Base-by-base conservation (phyloP, 2,888 invertebrate species). In the Salticus scenicus region DNA sequence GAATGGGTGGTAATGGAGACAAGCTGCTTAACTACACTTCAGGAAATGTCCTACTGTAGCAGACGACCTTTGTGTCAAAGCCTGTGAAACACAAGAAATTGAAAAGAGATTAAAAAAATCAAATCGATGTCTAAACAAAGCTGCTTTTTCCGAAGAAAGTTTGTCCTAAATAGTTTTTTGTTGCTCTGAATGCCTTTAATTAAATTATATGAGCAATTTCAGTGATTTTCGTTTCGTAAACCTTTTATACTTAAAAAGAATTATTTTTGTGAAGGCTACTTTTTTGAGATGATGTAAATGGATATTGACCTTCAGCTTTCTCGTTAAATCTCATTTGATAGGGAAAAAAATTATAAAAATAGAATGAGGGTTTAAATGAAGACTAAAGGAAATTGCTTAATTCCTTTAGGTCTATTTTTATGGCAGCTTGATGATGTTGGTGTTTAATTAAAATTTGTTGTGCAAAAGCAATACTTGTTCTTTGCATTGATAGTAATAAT, bases 11-110 rank as follows among this genome's bases (percentile, higher is more conserved):
- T 57, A 24, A 30, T 31, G 66, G 17, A 66, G 66, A 31, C 57
- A 30, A 31, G 31, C 31, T 66, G 31, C 66, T 66, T 66, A 31
- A 20, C 30, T 66, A 0, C 7, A 31, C 17, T 66, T 31, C 30
- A 31, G 66, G 66, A 66, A 66, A 66, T 66, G 66, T 30, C 31
- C n/a, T 4, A 8, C 66, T 20, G 66, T 10, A 1, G 66, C n/a
- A 63, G 66, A 66, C 31, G 66, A 66, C 66, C 66, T 66, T 66
- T 66, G 66, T 66, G 66, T 66, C 31, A n/a, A 28, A 66, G 17
- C 8, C 24, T 63, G 14, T 66, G 30, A 30, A n/a, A 31, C 66
- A 14, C 66, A 12, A 5, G 66, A 30, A 66, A 66, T 30, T 7
- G 4, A 30, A n/a, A 66, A 66, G 30, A n/a, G n/a, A 14, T 14